Evolutionary conservation across 2,888 invertebrate genomes (phyloP), one percentile per base, ranked within the genome.

Genomic region (Ophion ellenae): DNA sequence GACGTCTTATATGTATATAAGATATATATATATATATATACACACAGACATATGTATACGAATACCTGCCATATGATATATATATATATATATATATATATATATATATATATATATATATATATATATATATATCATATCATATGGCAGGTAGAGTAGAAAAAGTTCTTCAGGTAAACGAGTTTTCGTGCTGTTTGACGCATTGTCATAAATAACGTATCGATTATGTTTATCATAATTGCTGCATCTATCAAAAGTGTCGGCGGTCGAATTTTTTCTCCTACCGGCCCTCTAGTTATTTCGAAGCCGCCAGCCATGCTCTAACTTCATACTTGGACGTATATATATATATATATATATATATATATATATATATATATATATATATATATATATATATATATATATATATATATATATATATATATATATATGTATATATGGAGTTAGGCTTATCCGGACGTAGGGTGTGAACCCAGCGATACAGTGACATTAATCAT

Each of bases 221-320:
- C 85, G 82, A 82, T 85, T 85, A 85, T 82, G 78, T 82, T 85
- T 82, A 85, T 82, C 85, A 82, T 85, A 85, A 85, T 85, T 85
- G 81, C 81, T 81, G 73, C 73, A 81, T 81, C 81, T 67, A 81
- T 84, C 84, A 84, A 45, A 69, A 61, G 81, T 69, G 84, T 84
- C 84, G 47, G 40, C 77, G 73, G 61, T 71, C 63, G 74, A 81
- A 81, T 81, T 74, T 78, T 80, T 53, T 67, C 36, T 40, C 74
- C 45, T 47, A 17, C 59, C 47, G 40, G 32, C 69, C 74, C 66
- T 67, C 76, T 67, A 73, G 71, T 80, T 84, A 81, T 67, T 14
- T 32, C 84, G 81, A 61, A 53, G 59, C 66, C 66, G 61, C 64
- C 66, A 59, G 20, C 28, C 80, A 64, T 71, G 40, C 10, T 61